A percentile compares a stretch with the other conserved stretches of the same genome.
phyloP scores from a whole-genome alignment of 2,888 invertebrate genomes.

The Amiota mariae region DNA sequence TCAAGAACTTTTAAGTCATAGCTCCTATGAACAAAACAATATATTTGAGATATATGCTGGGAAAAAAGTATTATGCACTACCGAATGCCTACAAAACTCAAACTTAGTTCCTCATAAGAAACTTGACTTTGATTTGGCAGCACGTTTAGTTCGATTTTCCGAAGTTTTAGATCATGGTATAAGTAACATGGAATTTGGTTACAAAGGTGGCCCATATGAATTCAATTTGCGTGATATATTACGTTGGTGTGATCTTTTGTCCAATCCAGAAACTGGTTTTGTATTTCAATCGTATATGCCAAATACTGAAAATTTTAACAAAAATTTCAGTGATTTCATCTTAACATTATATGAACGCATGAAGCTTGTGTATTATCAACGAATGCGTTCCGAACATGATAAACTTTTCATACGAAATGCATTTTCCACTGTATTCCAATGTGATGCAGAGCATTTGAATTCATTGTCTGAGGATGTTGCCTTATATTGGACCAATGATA shows the following conservation, averaged over 20 bases:
- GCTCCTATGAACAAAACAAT: slow-evolving; percentile 33
- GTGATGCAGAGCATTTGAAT: slow-evolving; percentile 67
- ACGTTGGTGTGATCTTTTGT: slow-evolving; percentile 90
- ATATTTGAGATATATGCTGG: slow-evolving; percentile 52
- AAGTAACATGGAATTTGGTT: slow-evolving; percentile 82
- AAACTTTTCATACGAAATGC: slow-evolving; percentile 79
- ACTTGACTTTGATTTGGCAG: slow-evolving; percentile 75
- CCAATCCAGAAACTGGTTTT: slow-evolving; percentile 71
- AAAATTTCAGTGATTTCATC: slow-evolving; percentile 59
- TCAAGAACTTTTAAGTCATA: slow-evolving; percentile 43
- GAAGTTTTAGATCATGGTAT: slow-evolving; percentile 79
- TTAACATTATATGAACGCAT: slow-evolving; percentile 74
- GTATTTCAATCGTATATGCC: slow-evolving; percentile 40
- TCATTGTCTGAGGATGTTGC: slow-evolving; percentile 75
- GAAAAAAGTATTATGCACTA: background rate
- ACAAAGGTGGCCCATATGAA: slow-evolving; percentile 94
- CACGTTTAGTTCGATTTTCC: slow-evolving; percentile 87
- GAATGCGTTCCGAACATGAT: slow-evolving; percentile 88
- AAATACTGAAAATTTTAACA: slow-evolving; percentile 40
- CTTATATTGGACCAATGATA: slow-evolving; percentile 77
- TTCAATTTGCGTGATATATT: slow-evolving; percentile 96
- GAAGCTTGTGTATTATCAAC: slow-evolving; percentile 87
- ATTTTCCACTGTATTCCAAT: slow-evolving; percentile 75
- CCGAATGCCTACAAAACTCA: background rate
- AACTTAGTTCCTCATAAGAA: background rate